Base-by-base conservation (phyloP, 1,140 invertebrate genomes). In the Heliothis subflexa region DNA sequence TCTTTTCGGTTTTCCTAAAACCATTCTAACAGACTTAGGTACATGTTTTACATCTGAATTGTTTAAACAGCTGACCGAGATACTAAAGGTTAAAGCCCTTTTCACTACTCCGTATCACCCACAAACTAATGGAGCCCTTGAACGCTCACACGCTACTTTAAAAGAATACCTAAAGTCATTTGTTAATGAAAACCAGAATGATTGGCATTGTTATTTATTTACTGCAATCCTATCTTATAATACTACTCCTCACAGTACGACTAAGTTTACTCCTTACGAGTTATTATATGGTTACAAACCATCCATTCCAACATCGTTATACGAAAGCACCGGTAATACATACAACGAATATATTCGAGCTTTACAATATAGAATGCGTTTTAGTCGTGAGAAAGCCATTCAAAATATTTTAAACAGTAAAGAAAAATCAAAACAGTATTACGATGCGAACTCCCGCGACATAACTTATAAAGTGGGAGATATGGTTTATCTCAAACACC, bases 21-120 rank as follows among this genome's bases (percentile, higher is more conserved):
- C 11, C 0, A 83, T 94, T 11, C 21, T 91, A 13, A 85, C 86
- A 0, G 90, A 95, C 70, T 73, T 88, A 83, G 91, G 90, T 10
- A 81, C 87, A 12, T 80, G 88, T 52, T 93, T 93, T 55, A 87
- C 80, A 3, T 91, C 85, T 0, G 80, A 88, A 4, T 25, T 88
- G 40, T 85, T 91, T 64, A 90, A 88, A 81, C 78, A 89, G 83
- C 7, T 62, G n/a, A 62, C 78, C 4, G 85, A 85, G 61, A 72
- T 91, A 0, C 86, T 90, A 9, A 86, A 85, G 68, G 85, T 86
- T 10, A 89, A 90, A 61, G 80, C 86, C 33, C 78, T 87, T 57
- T 85, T 78, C 12, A 88, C 88, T 11, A 87, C 88, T 18, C 82
- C 88, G 1, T 94, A 93, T 81, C 91, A 92, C 52, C 89, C 90